A percentile compares a stretch with the other conserved stretches of the same genome.
These are phyloP conservation scores for Sylvicola cinctus DNA, from an alignment of 2,888 invertebrate species.

Conservation along the genomic window DNA sequence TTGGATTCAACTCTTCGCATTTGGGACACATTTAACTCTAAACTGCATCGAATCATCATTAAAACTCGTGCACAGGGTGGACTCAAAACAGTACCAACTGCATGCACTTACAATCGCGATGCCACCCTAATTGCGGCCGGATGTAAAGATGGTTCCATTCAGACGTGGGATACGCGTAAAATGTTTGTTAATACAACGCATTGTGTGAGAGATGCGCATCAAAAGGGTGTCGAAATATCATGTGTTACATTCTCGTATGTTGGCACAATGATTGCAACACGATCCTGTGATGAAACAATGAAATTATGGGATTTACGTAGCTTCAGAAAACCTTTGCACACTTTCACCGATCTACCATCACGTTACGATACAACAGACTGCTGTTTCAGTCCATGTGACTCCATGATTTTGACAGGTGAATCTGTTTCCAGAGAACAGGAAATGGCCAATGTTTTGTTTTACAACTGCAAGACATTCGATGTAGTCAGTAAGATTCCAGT, in stretches of 20 bases:
- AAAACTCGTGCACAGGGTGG: conserved; percentile 78
- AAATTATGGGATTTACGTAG: conserved; percentile 87
- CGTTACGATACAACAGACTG: conserved; percentile 68
- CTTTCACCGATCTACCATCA: conserved; percentile 50
- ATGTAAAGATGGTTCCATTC: conserved; percentile 86
- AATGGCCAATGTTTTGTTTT: conserved; percentile 53
- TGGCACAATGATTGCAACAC: conserved; percentile 51
- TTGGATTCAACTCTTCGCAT: conserved; percentile 83
- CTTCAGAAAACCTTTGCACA: conserved; percentile 57
- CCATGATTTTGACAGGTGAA: conserved; percentile 69
- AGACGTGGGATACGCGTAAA: conserved; percentile 91
- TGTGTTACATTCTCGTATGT: conserved; percentile 78
- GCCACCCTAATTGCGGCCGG: conserved; percentile 78
- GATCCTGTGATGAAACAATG: conserved; percentile 80
- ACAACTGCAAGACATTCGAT: conserved; percentile 55
- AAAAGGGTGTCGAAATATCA: conserved; percentile 57
- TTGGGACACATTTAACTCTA: conserved; percentile 69
- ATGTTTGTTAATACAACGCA: conserved; percentile 74
- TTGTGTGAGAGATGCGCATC: conserved; percentile 60
- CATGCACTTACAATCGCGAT: conserved; percentile 67
- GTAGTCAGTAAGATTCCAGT: conserved; percentile 54
- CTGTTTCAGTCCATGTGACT: conserved; percentile 71
- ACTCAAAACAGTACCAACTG: conserved; percentile 62
- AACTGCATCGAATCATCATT: conserved; percentile 61
- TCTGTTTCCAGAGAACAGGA: conserved; percentile 44